These are phyloP conservation scores for Brachionus manjavacas DNA, from an alignment of 1,140 invertebrate genomes.

Conservation along the genomic window DNA sequence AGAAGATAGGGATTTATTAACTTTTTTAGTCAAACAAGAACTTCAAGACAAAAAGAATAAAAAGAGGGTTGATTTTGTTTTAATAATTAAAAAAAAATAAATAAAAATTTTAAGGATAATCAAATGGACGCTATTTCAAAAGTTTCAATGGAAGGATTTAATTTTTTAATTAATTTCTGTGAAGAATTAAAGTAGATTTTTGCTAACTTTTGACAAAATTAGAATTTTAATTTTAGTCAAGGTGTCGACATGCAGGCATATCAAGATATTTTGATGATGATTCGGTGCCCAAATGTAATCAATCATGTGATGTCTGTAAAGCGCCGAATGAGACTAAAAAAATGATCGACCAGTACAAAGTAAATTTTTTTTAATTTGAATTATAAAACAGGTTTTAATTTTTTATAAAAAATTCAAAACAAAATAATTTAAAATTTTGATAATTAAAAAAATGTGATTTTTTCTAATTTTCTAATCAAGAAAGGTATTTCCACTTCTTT, in stretches of 20 bases:
- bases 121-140: not conserved
- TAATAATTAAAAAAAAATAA: not conserved
- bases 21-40: slow-evolving; percentile 42
- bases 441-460: too few relatives aligned
- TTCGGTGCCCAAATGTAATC: not conserved
- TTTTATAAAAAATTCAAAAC: not conserved
- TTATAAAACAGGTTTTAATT: not conserved
- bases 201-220: not conserved
- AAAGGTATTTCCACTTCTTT: slow-evolving; percentile 26
- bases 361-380: not conserved
- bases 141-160: slow-evolving; percentile 4
- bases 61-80: not conserved
- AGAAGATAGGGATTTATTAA: slow-evolving; percentile 16
- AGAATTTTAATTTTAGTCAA: not conserved
- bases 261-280: slow-evolving; percentile 38
- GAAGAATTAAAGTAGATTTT: slow-evolving; percentile 37
- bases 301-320: slow-evolving; percentile 39
- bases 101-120: not conserved
- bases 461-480: not conserved
- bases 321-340: slow-evolving; percentile 12
- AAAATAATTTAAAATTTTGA: not conserved
- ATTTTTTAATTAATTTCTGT: slow-evolving; percentile 14
- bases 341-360: slow-evolving; percentile 40
- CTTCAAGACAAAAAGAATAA: slow-evolving; percentile 4
- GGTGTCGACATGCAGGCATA: slow-evolving; percentile 37